phyloP scores from a whole-genome alignment of 1,140 invertebrate genomes.

The Drosophila virilis region DNA sequence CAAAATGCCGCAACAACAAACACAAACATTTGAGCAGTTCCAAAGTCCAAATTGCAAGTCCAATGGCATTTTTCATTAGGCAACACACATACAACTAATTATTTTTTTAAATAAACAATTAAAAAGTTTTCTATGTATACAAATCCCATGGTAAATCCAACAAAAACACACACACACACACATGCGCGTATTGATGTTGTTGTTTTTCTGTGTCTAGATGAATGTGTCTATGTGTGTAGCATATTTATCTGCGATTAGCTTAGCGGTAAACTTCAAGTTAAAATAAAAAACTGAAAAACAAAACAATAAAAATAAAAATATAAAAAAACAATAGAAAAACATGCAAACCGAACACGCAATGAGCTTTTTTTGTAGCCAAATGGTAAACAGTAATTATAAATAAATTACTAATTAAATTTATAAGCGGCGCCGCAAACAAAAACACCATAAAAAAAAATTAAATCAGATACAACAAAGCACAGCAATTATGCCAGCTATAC shows the following conservation, averaged over 20 bases:
- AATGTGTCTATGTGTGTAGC: constrained; percentile 60
- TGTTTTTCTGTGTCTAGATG: constrained; percentile 35
- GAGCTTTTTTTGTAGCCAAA: constrained; percentile 71
- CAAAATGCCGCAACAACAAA: constrained; percentile 1
- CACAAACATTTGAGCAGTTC: constrained; percentile 35
- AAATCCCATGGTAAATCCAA: constrained; percentile 13
- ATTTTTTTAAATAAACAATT: constrained; percentile 43
- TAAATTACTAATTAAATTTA: constrained; percentile 41
- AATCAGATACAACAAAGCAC: constrained; percentile 16
- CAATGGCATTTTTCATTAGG: constrained; percentile 23
- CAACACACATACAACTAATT: constrained; percentile 9
- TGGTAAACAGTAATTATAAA: constrained; percentile 35
- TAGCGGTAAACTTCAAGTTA: constrained; percentile 26
- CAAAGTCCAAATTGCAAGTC: constrained; percentile 42
- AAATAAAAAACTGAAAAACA: constrained; percentile 24
- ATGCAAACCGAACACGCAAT: constrained; percentile 49
- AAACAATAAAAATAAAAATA: constrained; percentile 2
- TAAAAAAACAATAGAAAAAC: constrained; percentile 18
- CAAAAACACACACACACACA: constrained; percentile 29
- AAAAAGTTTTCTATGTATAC: constrained; percentile 31
- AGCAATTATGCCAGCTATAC: constrained; percentile 13
- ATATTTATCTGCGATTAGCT: constrained; percentile 61
- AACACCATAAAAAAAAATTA: constrained; percentile 2
- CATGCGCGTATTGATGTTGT: constrained; percentile 46
- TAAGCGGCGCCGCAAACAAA: constrained; percentile 21